phyloP scores from a whole-genome alignment of 2,888 invertebrate species.

The Chrysolina americana region DNA sequence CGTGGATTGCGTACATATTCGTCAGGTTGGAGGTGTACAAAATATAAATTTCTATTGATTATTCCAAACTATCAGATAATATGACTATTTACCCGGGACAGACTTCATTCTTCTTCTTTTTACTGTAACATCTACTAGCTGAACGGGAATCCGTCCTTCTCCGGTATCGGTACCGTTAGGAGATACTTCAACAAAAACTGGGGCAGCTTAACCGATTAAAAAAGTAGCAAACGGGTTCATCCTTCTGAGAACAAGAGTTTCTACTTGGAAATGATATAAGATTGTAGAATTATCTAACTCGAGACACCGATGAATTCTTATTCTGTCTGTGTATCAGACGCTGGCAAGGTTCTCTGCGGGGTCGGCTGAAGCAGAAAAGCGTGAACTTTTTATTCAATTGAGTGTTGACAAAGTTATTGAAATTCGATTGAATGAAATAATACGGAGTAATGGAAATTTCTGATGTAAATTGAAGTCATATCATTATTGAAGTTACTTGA shows the following conservation, averaged over 20 bases:
- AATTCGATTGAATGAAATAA: neutral
- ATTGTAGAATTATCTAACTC: conserved; percentile 37
- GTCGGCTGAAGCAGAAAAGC: neutral
- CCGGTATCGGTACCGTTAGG: neutral
- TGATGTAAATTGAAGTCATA: neutral
- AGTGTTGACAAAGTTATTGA: neutral
- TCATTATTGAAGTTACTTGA: too few relatives aligned
- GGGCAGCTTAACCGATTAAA: conserved; percentile 26
- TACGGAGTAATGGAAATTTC: too few relatives aligned
- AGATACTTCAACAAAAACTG: conserved; percentile 23
- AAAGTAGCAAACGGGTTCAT: conserved; percentile 14
- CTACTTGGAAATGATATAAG: conserved; percentile 44
- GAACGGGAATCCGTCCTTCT: neutral
- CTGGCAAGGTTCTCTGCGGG: neutral
- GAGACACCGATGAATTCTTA: conserved; percentile 33
- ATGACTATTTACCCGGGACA: too few relatives aligned
- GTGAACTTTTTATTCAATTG: conserved; percentile 3
- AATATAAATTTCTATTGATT: too few relatives aligned
- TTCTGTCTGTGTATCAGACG: conserved; percentile 31
- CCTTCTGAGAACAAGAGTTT: conserved; percentile 40
- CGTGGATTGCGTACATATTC: too few relatives aligned
- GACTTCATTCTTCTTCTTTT: too few relatives aligned
- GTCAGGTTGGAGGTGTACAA: too few relatives aligned
- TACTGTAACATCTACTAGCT: neutral
- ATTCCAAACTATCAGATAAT: too few relatives aligned